Evolutionary conservation across 2,113 vertebrate genomes (phyloP), one percentile per base, ranked within the genome.

Genomic region (Fulica atra): DNA sequence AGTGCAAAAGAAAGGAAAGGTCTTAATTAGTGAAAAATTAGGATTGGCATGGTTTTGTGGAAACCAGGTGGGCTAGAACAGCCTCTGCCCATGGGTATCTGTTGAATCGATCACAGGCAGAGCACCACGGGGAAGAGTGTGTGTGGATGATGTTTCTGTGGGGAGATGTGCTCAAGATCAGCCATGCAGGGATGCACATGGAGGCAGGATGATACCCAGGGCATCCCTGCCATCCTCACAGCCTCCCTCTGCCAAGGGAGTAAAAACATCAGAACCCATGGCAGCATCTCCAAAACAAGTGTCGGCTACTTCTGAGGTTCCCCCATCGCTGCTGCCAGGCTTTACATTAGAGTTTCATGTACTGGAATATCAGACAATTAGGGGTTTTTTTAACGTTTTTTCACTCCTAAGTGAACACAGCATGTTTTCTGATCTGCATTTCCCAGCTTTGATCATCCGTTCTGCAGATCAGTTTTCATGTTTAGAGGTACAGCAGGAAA

Each of bases 391-490:
- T 57, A 71, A 79, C 38, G 1, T 36, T 88, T 82, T 92, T 53
- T 84, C 28, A 2, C 35, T 92, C 72, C 92, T 94, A 86, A 97
- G 96, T 44, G 95, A 97, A 93, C 95, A 90, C 95, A 92, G 96
- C 95, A 24, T 96, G 95, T 74, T 96, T 93, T 97, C 92, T 96
- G 95, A 96, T 97, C 96, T 96, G 95, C 97, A 88, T 95, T 96
- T 95, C 54, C 86, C 90, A 12, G 71, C 96, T 97, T 97, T 97
- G 97, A 97, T 97, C 96, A 93, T 92, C 95, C 44, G 77, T 97
- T 97, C 96, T 96, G 94, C 93, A 91, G 90, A 97, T 96, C 96
- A 92, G 96, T 94, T 96, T 95, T 88, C 93, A 60, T 96, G 96
- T 97, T 97, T 97, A 95, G 95, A 96, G 95, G 96, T 97, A 96